phyloP scores from a whole-genome alignment of 2,113 vertebrate genomes.

The Herpetotheres cachinnans region DNA sequence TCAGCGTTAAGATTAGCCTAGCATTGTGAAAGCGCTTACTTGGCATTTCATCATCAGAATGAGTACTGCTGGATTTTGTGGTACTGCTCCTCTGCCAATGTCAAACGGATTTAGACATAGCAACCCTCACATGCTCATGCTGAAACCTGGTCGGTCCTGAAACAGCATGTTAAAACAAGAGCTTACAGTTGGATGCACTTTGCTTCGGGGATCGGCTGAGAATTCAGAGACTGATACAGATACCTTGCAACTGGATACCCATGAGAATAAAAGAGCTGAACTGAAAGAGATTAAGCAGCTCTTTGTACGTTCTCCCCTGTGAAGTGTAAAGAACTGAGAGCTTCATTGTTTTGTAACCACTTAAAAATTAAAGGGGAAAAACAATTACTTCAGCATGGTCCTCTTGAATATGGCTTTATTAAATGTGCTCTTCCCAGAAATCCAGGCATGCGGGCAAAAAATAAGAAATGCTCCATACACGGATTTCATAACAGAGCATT shows the following conservation, averaged over 20 bases:
- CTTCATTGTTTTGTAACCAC: conserved; percentile 17
- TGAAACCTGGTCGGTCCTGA: background rate
- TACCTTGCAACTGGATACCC: conserved; percentile 62
- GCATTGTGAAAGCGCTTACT: background rate
- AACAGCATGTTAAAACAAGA: background rate
- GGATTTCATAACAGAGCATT: background rate
- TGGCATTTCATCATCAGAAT: background rate
- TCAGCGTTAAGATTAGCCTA: background rate
- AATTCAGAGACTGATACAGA: background rate
- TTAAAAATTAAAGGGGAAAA: background rate
- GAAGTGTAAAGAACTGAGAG: conserved; percentile 15
- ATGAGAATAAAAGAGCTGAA: conserved; percentile 26
- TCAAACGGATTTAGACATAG: background rate
- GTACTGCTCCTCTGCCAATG: background rate
- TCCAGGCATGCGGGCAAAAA: background rate
- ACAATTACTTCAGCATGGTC: background rate
- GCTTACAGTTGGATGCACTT: background rate
- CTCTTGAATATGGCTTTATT: background rate
- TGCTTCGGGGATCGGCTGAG: background rate
- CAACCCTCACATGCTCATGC: background rate
- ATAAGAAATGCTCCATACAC: background rate
- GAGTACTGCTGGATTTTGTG: background rate
- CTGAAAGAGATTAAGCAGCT: conserved; percentile 18
- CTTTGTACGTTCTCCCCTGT: conserved; percentile 11
- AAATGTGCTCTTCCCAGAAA: background rate